Base-by-base conservation (phyloP, 1,140 invertebrate species). In the Campoletis sonorensis region DNA sequence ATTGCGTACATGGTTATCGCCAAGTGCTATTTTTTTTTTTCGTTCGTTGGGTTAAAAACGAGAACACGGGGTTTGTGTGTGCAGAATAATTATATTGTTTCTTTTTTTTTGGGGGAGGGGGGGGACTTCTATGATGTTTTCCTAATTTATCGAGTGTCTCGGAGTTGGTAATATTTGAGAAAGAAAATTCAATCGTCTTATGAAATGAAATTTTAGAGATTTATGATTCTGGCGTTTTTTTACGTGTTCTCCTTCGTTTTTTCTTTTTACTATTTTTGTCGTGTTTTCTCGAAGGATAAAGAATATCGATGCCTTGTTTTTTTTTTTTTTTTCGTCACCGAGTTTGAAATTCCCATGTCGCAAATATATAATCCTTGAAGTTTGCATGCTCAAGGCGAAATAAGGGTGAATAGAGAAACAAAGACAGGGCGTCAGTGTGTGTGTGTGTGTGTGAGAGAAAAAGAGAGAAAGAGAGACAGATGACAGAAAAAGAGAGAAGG, bases 301-400 rank as follows among this genome's bases (percentile, higher is more conserved):
- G 13, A 45, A 45, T 45, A 45, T 45, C 40, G 40, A 45, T 13
- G 40, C 40, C 40, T 45, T 11, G 30, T 33, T 2, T 33, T 7
- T 2, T 33, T 33, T 33, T 33, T 13, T 45, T 45, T 10, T 37
- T 37, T 37, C 10, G 37, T 10, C 40, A 45, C 40, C 40, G 8
- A 45, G 40, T 13, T 2, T 10, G 40, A 45, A 13, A 5, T 18
- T 51, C 15, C 26, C 33, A 49, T n/a, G 26, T 72, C 15, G 61
- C 21, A 67, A 68, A 68, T 79, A 45, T 79, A 79, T 68, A 64
- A 26, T 79, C 68, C 40, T 67, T 79, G 77, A 21, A 68, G 77
- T 67, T 68, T 61, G 68, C 68, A 68, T 68, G 64, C 64, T 68
- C 64, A 68, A 68, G 64, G 64, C 64, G 64, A 68, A 4, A 68